These are phyloP conservation scores for Diorhabda carinulata DNA, from an alignment of 1,140 invertebrate genomes.

Conservation along the genomic window DNA sequence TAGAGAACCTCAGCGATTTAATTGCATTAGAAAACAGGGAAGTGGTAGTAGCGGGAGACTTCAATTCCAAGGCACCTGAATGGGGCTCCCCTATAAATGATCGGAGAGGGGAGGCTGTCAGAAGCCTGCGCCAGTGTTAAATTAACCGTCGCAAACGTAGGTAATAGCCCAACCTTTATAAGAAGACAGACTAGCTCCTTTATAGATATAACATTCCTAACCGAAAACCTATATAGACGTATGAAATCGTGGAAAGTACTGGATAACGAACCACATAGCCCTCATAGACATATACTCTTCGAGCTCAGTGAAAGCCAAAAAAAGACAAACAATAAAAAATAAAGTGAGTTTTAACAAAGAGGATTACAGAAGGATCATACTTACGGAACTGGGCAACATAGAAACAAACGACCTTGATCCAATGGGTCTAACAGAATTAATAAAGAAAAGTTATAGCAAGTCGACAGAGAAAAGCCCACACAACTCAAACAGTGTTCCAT, in stretches of 20 bases:
- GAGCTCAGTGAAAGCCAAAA: no score
- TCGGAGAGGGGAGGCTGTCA: slow-evolving; percentile 3
- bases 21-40: background rate
- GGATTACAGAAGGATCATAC: background rate
- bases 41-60: slow-evolving; percentile 6
- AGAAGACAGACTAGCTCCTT: no score
- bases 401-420: background rate
- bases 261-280: no score
- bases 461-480: background rate
- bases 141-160: no score
- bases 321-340: no score
- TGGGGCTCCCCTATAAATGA: slow-evolving; percentile 13
- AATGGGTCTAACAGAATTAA: background rate
- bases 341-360: background rate
- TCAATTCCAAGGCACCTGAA: slow-evolving; percentile 9
- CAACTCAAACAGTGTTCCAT: background rate
- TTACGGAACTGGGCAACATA: slow-evolving; percentile 5
- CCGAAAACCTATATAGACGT: no score
- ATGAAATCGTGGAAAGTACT: no score
- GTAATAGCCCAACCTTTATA: no score
- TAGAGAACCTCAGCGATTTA: no score
- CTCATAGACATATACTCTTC: no score
- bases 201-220: no score
- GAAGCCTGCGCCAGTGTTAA: no score
- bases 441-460: background rate